Base-by-base conservation (phyloP, 2,113 vertebrate species). In the Telmatochromis sp. region DNA sequence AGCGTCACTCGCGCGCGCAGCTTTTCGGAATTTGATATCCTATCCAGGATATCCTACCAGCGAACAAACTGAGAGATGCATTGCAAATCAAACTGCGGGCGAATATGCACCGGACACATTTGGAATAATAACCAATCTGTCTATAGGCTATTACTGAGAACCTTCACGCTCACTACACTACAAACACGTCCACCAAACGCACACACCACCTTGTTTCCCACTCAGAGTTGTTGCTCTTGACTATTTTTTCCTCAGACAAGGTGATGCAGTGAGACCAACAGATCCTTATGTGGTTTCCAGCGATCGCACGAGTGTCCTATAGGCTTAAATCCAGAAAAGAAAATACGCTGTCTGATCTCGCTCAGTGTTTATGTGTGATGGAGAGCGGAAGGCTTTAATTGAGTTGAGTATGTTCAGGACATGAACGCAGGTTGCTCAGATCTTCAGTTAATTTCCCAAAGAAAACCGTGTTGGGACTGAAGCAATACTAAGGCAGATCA, bases 271-370 rank as follows among this genome's bases (percentile, higher is more conserved):
- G 91, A 92, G 86, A 93, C 88, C 86, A 90, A 90, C 89, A 73
- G 93, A 93, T 88, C 92, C 93, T 94, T 96, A 93, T 95, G 95
- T 89, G 91, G 86, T 94, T 93, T 87, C 81, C 85, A 86, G 49
- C 17, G 26, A 92, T 54, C 91, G 94, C 91, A 91, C 83, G 93
- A 91, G 80, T 87, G 88, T 94, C 91, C 94, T 90, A 42, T 92
- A 91, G 91, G 92, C 87, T 92, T 55, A 87, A 80, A 88, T 92
- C 91, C 91, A 75, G 81, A 81, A 80, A 84, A 21, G 21, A 9
- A 45, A 54, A 49, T 19, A 75, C n/a, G 26, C 70, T 19, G 40
- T 75, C 14, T 49, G 42, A 19, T 17, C 40, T 21, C 26, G 9
- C 19, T 40, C 17, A 12, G 9, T 51, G 14, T 75, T 75, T 75